phyloP scores from a whole-genome alignment of 2,797 vertebrate genomes.

The Parotocinclus haroldoi region DNA sequence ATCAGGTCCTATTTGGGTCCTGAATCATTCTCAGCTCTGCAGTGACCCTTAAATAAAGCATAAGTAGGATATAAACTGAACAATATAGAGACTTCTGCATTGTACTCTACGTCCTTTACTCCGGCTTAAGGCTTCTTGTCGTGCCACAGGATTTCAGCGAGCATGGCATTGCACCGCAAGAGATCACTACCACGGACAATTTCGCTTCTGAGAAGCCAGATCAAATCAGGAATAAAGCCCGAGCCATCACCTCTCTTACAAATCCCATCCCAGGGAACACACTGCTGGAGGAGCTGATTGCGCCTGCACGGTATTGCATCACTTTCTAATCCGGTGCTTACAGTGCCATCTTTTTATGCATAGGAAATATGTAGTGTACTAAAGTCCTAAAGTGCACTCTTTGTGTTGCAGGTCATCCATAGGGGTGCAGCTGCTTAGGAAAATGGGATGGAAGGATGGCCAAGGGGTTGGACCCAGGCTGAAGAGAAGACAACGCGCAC shows the following conservation, averaged over 20 bases:
- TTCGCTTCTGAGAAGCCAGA: slow-evolving; percentile 83
- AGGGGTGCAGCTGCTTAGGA: slow-evolving; percentile 84
- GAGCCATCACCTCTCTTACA: slow-evolving; percentile 72
- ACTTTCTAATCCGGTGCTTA: background rate
- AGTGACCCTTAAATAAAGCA: too few relatives aligned
- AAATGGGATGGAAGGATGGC: slow-evolving; percentile 96
- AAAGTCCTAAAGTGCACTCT: background rate
- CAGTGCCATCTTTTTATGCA: too few relatives aligned
- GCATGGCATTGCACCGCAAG: slow-evolving; percentile 88
- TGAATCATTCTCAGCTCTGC: too few relatives aligned
- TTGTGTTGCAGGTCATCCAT: slow-evolving; percentile 74
- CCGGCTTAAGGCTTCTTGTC: background rate
- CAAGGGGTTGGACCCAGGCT: slow-evolving; percentile 90
- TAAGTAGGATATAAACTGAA: too few relatives aligned
- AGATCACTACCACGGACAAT: slow-evolving; percentile 84
- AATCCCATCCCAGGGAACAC: slow-evolving; percentile 86
- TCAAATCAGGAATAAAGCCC: slow-evolving; percentile 77
- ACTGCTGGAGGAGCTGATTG: slow-evolving; percentile 83
- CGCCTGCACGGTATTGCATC: slow-evolving; percentile 78
- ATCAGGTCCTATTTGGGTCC: too few relatives aligned
- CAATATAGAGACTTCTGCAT: background rate
- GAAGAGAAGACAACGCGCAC: slow-evolving; percentile 79
- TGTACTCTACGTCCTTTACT: background rate
- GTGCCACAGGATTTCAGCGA: slow-evolving; percentile 83
- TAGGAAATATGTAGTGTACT: too few relatives aligned